Evolutionary conservation across 2,888 invertebrate genomes (phyloP).

Genomic region (Catocala fraxini): DNA sequence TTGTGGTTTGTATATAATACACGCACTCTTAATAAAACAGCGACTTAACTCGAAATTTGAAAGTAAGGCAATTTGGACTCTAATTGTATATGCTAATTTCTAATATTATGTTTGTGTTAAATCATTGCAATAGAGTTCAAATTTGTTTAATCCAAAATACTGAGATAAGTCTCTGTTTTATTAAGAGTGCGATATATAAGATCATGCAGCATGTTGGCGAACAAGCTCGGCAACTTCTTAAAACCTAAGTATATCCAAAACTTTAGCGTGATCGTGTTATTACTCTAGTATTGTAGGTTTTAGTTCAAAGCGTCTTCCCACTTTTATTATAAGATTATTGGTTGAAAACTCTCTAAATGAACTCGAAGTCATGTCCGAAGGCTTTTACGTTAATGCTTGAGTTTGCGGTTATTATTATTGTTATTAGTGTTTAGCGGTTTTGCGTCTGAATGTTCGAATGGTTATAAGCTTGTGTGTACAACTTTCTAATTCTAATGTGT

Average conservation of each 20-base stretch:
- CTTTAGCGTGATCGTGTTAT: conserved; percentile 52
- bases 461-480: background rate
- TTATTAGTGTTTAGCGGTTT: conserved; percentile 22
- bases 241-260: conserved; percentile 39
- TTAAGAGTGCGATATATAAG: too few species aligned
- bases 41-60: too few species aligned
- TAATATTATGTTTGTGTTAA: too few species aligned
- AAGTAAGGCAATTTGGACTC: too few species aligned
- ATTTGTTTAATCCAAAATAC: too few species aligned
- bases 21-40: too few species aligned
- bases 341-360: conserved; percentile 17
- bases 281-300: conserved; percentile 57
- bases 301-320: conserved; percentile 42
- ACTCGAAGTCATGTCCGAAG: conserved; percentile 17
- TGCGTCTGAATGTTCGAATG: conserved; percentile 5
- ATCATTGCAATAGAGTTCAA: too few species aligned
- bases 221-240: background rate
- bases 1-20: too few species aligned
- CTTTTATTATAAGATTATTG: conserved; percentile 54
- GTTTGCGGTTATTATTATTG: conserved; percentile 37
- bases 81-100: too few species aligned
- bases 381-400: conserved; percentile 39
- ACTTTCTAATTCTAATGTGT: background rate
- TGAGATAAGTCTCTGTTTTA: too few species aligned
- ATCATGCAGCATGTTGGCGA: too few species aligned